These are phyloP conservation scores for Paralvinella palmiformis DNA, from an alignment of 1,140 invertebrate species.

Conservation along the genomic window DNA sequence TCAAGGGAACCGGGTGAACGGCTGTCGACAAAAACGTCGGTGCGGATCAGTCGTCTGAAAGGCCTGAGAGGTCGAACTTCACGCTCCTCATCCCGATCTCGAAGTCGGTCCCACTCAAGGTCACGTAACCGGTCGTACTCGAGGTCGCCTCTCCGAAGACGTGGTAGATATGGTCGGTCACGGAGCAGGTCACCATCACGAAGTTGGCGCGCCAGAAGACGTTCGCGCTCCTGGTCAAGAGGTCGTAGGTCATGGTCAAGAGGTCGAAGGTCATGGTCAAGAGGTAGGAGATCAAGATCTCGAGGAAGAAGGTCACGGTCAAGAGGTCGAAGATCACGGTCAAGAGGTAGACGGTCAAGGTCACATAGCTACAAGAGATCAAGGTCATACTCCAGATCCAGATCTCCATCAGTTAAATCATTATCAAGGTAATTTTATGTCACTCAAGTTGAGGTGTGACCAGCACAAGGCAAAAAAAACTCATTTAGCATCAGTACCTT, in stretches of 20 bases:
- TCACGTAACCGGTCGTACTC: slow-evolving; percentile 25
- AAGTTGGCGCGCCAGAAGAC: slow-evolving; percentile 38
- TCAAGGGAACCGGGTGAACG: too few relatives aligned
- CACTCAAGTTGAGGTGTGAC: too few relatives aligned
- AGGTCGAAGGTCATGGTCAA: slow-evolving; percentile 2
- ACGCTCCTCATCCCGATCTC: slow-evolving; percentile 20
- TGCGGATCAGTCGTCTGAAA: too few relatives aligned
- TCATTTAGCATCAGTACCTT: too few relatives aligned
- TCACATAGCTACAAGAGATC: too few relatives aligned
- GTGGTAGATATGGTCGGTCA: slow-evolving; percentile 14
- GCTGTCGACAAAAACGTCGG: too few relatives aligned
- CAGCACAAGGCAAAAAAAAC: too few relatives aligned
- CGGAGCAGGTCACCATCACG: slow-evolving; percentile 44
- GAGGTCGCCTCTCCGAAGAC: neutral
- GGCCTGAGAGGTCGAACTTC: too few relatives aligned
- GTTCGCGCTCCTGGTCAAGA: slow-evolving; percentile 19
- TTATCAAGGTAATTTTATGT: too few relatives aligned
- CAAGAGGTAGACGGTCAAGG: neutral
- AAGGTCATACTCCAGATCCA: slow-evolving; percentile 25
- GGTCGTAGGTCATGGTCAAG: slow-evolving; percentile 22
- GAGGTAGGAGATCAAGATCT: slow-evolving; percentile 16
- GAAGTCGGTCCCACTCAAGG: slow-evolving; percentile 19
- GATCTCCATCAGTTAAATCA: too few relatives aligned
- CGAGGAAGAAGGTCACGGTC: neutral
- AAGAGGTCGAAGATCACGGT: slow-evolving; percentile 16